These are phyloP conservation scores for Epinephelus cyanopodus DNA, from an alignment of 2,113 vertebrate genomes.

Conservation along the genomic window DNA sequence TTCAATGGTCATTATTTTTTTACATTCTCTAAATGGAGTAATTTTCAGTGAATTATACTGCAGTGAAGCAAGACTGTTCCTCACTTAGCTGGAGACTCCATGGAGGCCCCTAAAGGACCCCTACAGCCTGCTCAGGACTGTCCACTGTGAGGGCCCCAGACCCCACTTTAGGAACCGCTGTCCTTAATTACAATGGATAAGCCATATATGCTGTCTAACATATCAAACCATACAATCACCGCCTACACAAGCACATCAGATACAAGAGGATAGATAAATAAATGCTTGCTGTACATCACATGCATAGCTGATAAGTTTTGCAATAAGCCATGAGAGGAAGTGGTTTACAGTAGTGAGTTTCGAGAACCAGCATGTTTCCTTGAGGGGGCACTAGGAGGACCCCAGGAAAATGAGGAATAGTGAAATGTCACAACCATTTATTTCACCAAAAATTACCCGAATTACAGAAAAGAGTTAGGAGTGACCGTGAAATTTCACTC, in stretches of 20 bases:
- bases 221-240: background rate
- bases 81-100: constrained; percentile 1
- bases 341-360: constrained; percentile 5
- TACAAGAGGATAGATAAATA: constrained; percentile 5
- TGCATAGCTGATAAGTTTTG: background rate
- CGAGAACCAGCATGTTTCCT: constrained; percentile 9
- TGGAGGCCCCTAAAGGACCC: constrained; percentile 12
- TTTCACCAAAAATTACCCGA: background rate
- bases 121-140: constrained; percentile 10
- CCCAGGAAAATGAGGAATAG: constrained; percentile 15
- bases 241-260: background rate
- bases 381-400: background rate
- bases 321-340: background rate
- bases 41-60: background rate
- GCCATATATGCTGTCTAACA: constrained; percentile 8
- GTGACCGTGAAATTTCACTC: background rate
- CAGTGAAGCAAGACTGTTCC: background rate
- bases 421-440: constrained; percentile 1
- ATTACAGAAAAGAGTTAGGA: background rate
- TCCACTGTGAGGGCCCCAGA: background rate
- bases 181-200: background rate
- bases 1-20: background rate
- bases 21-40: background rate
- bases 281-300: background rate
- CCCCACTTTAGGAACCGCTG: background rate